phyloP scores from a whole-genome alignment of 2,797 vertebrate genomes.

The Aeoliscus strigatus region DNA sequence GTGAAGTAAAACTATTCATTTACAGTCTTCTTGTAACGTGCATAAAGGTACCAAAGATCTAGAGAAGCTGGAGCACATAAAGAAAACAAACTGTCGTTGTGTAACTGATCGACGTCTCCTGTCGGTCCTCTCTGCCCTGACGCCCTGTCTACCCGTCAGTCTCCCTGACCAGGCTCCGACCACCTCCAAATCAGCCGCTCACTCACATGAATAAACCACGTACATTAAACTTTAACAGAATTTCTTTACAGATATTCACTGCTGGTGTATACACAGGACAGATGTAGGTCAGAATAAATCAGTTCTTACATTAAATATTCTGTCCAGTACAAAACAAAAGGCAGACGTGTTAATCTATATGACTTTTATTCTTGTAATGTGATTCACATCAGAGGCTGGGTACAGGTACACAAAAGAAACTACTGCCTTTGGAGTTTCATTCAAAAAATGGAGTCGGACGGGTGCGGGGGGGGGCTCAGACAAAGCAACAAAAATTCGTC shows the following conservation, averaged over 20 bases:
- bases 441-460: too few relatives aligned
- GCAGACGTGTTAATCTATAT: too few relatives aligned
- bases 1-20: conserved; percentile 4
- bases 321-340: too few relatives aligned
- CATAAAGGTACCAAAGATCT: neutral
- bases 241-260: too few relatives aligned
- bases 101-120: conserved; percentile 18
- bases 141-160: conserved; percentile 26
- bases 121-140: conserved; percentile 8
- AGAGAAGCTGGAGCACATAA: conserved; percentile 17
- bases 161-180: conserved; percentile 25
- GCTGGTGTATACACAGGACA: too few relatives aligned
- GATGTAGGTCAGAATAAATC: too few relatives aligned
- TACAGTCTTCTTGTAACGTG: neutral
- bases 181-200: conserved; percentile 32
- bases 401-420: conserved; percentile 33
- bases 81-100: conserved; percentile 23
- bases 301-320: too few relatives aligned
- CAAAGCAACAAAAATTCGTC: conserved; percentile 77
- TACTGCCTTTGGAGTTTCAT: conserved; percentile 59
- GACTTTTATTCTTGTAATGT: too few relatives aligned
- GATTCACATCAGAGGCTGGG: too few relatives aligned
- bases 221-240: too few relatives aligned
- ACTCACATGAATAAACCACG: conserved; percentile 43
- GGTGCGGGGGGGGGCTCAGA: conserved; percentile 53